Evolutionary conservation across 2,888 invertebrate species (phyloP).

Genomic region (Pristionchus japonicus): DNA sequence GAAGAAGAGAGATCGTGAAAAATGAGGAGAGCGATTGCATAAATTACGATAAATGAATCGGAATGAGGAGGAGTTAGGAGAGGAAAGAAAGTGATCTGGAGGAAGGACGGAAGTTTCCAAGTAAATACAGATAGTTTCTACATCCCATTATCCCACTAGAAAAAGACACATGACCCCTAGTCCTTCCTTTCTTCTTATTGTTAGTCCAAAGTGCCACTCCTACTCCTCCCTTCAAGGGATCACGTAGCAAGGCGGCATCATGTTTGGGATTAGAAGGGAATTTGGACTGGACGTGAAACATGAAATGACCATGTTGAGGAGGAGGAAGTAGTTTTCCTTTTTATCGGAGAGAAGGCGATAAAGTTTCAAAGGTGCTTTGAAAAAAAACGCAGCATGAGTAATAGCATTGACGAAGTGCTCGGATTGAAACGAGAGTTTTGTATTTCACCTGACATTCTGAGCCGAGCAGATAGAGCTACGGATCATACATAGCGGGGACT

Average conservation of each 20-base stretch:
- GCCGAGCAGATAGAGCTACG: too few relatives aligned
- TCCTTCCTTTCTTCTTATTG: too few relatives aligned
- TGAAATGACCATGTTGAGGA: background rate
- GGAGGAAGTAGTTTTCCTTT: background rate
- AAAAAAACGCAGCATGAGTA: too few relatives aligned
- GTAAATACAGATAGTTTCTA: background rate
- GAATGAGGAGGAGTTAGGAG: background rate
- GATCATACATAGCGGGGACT: too few relatives aligned
- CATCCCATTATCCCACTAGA: background rate
- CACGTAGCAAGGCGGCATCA: background rate
- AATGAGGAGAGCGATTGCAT: background rate
- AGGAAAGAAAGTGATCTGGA: background rate
- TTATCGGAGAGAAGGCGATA: too few relatives aligned
- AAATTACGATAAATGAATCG: background rate
- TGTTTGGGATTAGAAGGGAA: background rate
- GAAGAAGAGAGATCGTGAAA: background rate
- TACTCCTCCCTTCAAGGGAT: background rate
- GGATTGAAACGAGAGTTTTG: too few relatives aligned
- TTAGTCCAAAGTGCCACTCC: background rate
- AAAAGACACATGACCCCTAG: background rate
- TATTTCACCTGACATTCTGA: too few relatives aligned
- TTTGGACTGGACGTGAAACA: background rate
- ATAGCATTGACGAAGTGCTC: too few relatives aligned
- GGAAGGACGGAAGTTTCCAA: background rate
- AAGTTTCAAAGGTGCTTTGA: too few relatives aligned